Percentiles rank a stretch among this genome's conserved stretches.
Conservation (phyloP, 1,140 invertebrate genomes). For the Ctenoplectra terminalis region DNA sequence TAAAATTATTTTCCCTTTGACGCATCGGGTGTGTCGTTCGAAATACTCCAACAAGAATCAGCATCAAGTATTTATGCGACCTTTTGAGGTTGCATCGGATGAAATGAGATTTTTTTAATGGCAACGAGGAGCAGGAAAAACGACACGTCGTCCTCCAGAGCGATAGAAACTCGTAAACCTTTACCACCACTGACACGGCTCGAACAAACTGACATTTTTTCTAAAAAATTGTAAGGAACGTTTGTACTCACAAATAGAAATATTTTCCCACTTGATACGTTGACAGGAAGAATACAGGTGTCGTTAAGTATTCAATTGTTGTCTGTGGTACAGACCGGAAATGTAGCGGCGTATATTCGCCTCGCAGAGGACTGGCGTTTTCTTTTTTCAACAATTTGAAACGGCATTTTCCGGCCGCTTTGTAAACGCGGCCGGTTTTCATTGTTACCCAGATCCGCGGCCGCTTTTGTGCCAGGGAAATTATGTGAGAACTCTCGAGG, state of each 20-base stretch:
- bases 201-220: background rate
- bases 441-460: constrained; percentile 39
- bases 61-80: constrained; percentile 21
- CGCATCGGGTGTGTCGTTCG: too few species aligned
- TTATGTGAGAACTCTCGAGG: constrained; percentile 37
- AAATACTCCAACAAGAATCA: background rate
- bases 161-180: background rate
- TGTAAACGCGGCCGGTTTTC: constrained; percentile 39
- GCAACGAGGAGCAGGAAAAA: background rate
- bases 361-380: background rate
- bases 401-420: constrained; percentile 49
- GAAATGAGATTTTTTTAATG: constrained; percentile 13
- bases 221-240: background rate
- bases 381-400: constrained; percentile 22
- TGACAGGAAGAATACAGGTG: background rate
- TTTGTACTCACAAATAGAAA: background rate
- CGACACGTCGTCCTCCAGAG: background rate
- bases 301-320: background rate
- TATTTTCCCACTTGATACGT: background rate
- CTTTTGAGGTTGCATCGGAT: background rate
- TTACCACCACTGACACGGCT: background rate
- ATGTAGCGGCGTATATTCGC: background rate
- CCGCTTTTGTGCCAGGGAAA: constrained; percentile 45
- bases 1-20: background rate
- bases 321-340: background rate